A percentile compares a stretch with the other conserved stretches of the same genome.
Conservation (phyloP, 2,888 invertebrate genomes). For the Macaria notata region DNA sequence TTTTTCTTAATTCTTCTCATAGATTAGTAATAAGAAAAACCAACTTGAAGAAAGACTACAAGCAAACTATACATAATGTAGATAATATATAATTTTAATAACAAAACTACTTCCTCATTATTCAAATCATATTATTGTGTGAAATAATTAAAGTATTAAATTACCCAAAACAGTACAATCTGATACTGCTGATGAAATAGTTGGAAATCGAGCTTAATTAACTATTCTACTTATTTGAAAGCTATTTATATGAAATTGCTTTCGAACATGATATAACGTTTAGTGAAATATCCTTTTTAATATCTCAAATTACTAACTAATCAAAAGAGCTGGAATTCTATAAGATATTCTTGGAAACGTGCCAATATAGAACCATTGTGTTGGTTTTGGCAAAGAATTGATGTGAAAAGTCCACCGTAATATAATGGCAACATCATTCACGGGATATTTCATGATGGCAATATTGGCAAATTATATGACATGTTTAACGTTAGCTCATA, state of each 20-base stretch:
- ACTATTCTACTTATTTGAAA: conserved; percentile 18
- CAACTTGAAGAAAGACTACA: no score
- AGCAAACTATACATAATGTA: no score
- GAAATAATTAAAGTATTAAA: not conserved
- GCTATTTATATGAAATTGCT: conserved; percentile 22
- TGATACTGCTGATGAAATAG: conserved; percentile 10
- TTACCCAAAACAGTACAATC: conserved; percentile 3
- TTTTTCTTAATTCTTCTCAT: no score
- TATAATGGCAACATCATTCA: conserved; percentile 26
- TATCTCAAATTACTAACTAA: conserved; percentile 33
- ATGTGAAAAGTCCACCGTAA: conserved; percentile 34
- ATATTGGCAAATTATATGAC: conserved; percentile 17
- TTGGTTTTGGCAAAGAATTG: conserved; percentile 53
- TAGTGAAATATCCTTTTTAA: conserved; percentile 10
- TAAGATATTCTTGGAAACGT: conserved; percentile 36
- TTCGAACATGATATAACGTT: conserved; percentile 8
- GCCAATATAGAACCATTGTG: conserved; percentile 48
- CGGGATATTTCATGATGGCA: conserved; percentile 14
- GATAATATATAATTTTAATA: no score
- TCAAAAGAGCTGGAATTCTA: conserved; percentile 33
- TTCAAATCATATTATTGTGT: no score
- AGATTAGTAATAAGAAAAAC: no score
- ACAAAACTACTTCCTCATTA: no score
- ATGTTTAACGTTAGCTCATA: conserved; percentile 18
- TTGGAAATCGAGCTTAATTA: conserved; percentile 17